Evolutionary conservation across 2,797 vertebrate genomes (phyloP).

Genomic region (Xiphorhynchus erythropygius): DNA sequence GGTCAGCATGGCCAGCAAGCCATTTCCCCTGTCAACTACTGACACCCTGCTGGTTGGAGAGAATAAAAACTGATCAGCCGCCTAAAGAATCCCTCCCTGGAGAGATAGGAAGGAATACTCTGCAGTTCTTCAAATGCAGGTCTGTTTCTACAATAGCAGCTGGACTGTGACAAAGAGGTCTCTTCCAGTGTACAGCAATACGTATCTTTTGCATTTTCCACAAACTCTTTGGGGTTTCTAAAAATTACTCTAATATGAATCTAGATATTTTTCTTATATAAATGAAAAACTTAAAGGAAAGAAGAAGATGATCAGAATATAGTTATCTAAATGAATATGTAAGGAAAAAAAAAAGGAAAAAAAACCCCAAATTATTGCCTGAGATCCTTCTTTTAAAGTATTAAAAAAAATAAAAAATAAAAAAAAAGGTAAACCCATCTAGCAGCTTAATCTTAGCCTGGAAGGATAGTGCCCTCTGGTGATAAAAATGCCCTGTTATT

Average conservation of each 20-base stretch:
- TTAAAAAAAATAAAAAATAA: neutral
- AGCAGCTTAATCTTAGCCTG: neutral
- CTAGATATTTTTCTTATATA: neutral
- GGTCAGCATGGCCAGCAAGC: neutral
- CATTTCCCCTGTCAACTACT: neutral
- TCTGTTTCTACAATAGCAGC: neutral
- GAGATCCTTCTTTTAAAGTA: neutral
- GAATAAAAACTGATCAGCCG: neutral
- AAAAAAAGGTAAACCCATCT: neutral
- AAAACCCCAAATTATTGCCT: neutral
- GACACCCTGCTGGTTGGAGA: neutral
- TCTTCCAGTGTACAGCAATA: neutral
- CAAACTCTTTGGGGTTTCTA: neutral
- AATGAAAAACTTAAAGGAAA: neutral
- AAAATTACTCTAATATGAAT: neutral
- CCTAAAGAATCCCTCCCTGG: neutral
- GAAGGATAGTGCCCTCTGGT: slow-evolving; percentile 68
- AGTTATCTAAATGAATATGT: neutral
- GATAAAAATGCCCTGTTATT: slow-evolving; percentile 9
- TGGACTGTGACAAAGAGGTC: neutral
- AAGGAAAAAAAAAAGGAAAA: neutral
- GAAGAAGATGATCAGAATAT: neutral
- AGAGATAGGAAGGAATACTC: neutral
- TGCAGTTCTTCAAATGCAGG: neutral
- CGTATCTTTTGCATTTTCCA: neutral